phyloP scores from a whole-genome alignment of 2,888 invertebrate species.

The Cephus sareptanus region DNA sequence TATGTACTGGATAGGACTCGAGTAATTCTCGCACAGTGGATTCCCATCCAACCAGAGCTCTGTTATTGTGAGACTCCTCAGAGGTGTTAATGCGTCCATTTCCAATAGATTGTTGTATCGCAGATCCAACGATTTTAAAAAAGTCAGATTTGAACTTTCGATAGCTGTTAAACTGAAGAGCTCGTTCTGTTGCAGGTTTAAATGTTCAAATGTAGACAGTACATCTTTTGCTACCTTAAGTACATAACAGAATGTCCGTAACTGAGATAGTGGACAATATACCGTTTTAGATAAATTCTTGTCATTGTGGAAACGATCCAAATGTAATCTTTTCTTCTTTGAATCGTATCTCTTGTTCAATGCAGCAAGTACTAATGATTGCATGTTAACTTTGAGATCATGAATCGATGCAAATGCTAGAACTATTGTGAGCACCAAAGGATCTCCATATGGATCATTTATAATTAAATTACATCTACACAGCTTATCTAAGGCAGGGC shows the following conservation, averaged over 20 bases:
- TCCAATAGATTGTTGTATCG: constrained; percentile 55
- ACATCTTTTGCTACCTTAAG: constrained; percentile 56
- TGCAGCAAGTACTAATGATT: constrained; percentile 62
- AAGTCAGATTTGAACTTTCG: constrained; percentile 35
- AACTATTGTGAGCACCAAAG: constrained; percentile 59
- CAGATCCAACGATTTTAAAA: constrained; percentile 52
- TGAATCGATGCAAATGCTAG: constrained; percentile 65
- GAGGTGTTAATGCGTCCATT: constrained; percentile 50
- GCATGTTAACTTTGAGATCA: constrained; percentile 66
- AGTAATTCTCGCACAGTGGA: constrained; percentile 76
- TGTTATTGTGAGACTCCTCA: constrained; percentile 64
- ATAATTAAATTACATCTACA: constrained; percentile 66
- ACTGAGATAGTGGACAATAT: constrained; percentile 67
- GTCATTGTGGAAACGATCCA: constrained; percentile 67
- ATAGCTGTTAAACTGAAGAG: constrained; percentile 40
- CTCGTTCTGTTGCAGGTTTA: constrained; percentile 52
- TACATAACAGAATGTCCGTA: constrained; percentile 67
- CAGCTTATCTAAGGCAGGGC: constrained; percentile 66
- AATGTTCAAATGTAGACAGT: constrained; percentile 41
- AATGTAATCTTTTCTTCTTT: constrained; percentile 55
- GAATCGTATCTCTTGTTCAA: constrained; percentile 61
- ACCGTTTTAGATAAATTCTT: constrained; percentile 57
- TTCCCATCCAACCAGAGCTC: constrained; percentile 76
- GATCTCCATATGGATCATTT: constrained; percentile 45
- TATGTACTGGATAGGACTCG: constrained; percentile 71